phyloP scores from a whole-genome alignment of 1,140 invertebrate species.

The Carcinoscorpius rotundicauda region DNA sequence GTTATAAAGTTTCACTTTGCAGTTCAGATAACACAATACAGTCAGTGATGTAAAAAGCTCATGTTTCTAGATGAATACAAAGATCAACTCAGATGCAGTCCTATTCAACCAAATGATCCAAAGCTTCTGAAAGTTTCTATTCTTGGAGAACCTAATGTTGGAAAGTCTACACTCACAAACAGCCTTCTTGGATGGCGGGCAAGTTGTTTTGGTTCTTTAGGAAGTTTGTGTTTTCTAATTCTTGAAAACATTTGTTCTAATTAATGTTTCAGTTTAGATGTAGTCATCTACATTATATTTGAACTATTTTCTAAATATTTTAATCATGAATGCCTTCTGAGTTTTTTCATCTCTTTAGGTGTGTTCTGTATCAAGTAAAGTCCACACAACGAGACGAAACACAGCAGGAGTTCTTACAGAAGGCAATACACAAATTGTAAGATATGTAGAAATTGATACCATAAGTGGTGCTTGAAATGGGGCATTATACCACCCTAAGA shows the following conservation, averaged over 20 bases:
- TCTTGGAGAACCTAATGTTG: constrained; percentile 78
- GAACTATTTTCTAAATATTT: constrained; percentile 5
- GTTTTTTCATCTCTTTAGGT: constrained; percentile 44
- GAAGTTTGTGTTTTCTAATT: constrained; percentile 8
- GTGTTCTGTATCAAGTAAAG: constrained; percentile 71
- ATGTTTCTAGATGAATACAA: constrained; percentile 9
- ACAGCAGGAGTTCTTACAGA: constrained; percentile 55
- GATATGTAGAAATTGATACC: not conserved
- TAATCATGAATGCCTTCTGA: too few relatives aligned
- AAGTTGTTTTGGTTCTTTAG: constrained; percentile 24
- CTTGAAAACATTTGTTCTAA: constrained; percentile 3
- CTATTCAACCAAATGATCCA: constrained; percentile 27
- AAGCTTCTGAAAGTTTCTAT: constrained; percentile 67
- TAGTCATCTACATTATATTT: not conserved
- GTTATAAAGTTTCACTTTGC: too few relatives aligned
- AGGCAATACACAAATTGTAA: constrained; percentile 64
- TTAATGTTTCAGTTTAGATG: constrained; percentile 7
- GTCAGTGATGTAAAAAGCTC: too few relatives aligned
- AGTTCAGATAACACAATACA: too few relatives aligned
- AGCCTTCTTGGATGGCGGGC: constrained; percentile 47
- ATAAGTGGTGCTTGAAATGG: too few relatives aligned
- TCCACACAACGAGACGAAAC: constrained; percentile 71
- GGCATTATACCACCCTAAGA: too few relatives aligned
- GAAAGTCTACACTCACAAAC: constrained; percentile 90
- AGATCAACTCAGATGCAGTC: not conserved